These are phyloP conservation scores for Anguilla obscura DNA, from an alignment of 2,797 vertebrate genomes.

Conservation along the genomic window DNA sequence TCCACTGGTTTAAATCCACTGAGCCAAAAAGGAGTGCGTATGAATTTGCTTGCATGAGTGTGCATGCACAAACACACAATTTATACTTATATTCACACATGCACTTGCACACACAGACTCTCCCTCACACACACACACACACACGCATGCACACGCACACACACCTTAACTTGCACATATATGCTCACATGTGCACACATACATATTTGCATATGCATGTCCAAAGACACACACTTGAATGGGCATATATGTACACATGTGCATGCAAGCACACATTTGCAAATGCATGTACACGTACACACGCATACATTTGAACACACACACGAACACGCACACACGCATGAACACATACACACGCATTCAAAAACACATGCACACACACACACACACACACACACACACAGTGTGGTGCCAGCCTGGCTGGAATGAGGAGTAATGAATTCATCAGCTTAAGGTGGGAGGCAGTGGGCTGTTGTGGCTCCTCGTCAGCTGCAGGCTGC, in stretches of 20 bases:
- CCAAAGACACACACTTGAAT: background rate
- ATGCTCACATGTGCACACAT: background rate
- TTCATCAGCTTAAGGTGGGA: slow-evolving; percentile 27
- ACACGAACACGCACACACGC: background rate
- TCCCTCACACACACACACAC: background rate
- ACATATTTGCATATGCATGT: background rate
- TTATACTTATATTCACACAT: background rate
- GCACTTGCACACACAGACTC: background rate
- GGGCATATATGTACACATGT: background rate
- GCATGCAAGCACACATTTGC: background rate
- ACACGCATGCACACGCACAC: background rate
- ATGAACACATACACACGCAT: background rate
- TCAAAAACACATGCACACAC: background rate
- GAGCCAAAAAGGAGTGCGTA: background rate
- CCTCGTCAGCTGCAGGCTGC: slow-evolving; percentile 13
- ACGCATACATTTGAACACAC: background rate
- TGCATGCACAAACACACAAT: background rate
- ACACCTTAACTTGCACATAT: background rate
- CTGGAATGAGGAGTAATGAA: slow-evolving; percentile 27
- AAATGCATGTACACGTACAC: background rate
- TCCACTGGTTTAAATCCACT: background rate
- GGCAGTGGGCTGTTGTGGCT: slow-evolving; percentile 16
- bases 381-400: background rate
- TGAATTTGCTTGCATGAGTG: background rate
- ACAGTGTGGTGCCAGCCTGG: slow-evolving; percentile 1